Conservation (phyloP, 2,888 invertebrate genomes). For the Lamproptera curius region DNA sequence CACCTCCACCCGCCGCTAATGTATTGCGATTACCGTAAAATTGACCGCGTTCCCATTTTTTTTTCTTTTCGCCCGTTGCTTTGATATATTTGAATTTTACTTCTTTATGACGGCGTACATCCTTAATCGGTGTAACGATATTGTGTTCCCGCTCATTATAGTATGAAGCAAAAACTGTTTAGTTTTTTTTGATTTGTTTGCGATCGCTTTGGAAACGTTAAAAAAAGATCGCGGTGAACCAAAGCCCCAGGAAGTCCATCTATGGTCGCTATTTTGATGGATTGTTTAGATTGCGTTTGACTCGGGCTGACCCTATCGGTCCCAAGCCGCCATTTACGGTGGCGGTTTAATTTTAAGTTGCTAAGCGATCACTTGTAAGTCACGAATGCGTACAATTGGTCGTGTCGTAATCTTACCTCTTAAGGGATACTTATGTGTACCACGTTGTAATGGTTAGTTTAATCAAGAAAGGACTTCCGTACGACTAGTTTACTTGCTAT, state of each 20-base stretch:
- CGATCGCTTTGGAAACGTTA: constrained; percentile 16
- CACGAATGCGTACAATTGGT: constrained; percentile 8
- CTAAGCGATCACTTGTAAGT: constrained; percentile 15
- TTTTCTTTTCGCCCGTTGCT: too few species aligned
- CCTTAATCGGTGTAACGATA: too few species aligned
- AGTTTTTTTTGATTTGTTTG: constrained; percentile 9
- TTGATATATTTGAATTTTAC: too few species aligned
- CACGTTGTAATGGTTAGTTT: too few species aligned
- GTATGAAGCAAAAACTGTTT: background rate
- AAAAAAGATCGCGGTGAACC: constrained; percentile 41
- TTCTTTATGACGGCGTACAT: too few species aligned
- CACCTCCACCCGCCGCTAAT: constrained; percentile 40
- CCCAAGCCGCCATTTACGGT: constrained; percentile 64
- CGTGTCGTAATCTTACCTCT: constrained; percentile 1
- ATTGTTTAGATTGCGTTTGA: constrained; percentile 62
- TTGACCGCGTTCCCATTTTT: constrained; percentile 21
- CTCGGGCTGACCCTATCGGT: constrained; percentile 62
- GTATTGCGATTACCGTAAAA: constrained; percentile 41
- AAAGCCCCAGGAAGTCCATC: constrained; percentile 66
- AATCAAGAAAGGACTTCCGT: too few species aligned
- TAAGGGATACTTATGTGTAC: too few species aligned
- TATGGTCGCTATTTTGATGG: constrained; percentile 69
- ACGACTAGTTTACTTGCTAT: too few species aligned
- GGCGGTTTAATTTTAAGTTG: constrained; percentile 54
- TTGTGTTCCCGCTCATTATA: background rate